Conservation (phyloP, 2,888 invertebrate genomes). For the Nudaria mundana region DNA sequence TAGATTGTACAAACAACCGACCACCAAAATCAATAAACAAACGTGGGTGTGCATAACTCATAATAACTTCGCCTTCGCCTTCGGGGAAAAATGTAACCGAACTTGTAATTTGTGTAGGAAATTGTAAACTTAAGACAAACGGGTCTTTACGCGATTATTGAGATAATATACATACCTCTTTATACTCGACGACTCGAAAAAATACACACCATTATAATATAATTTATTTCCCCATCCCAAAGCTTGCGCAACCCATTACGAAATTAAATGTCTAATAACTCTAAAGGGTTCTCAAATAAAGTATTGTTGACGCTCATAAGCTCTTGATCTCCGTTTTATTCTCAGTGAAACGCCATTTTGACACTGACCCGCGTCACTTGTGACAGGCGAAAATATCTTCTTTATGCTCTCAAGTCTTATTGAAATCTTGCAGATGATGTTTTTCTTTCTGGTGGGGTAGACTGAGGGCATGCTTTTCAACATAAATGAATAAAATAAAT, state of each 20-base stretch:
- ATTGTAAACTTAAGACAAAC: too few relatives aligned
- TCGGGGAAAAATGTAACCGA: too few relatives aligned
- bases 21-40: too few relatives aligned
- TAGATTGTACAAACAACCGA: too few relatives aligned
- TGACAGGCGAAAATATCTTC: constrained; percentile 50
- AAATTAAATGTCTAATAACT: constrained; percentile 17
- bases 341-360: constrained; percentile 44
- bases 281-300: constrained; percentile 28
- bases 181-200: background rate
- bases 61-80: too few relatives aligned
- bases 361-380: constrained; percentile 45
- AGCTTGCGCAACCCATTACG: constrained; percentile 5
- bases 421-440: constrained; percentile 46
- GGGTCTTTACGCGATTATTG: too few relatives aligned
- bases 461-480: too few relatives aligned
- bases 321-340: constrained; percentile 45
- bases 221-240: background rate
- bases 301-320: constrained; percentile 22
- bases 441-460: too few relatives aligned
- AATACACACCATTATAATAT: background rate
- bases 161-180: background rate
- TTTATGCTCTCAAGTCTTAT: constrained; percentile 41
- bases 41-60: too few relatives aligned
- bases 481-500: too few relatives aligned
- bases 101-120: too few relatives aligned